These are phyloP conservation scores for Dysidea cf. avara DNA, from an alignment of 37 sponge, comb jelly and placozoan genomes.

Conservation along the genomic window DNA sequence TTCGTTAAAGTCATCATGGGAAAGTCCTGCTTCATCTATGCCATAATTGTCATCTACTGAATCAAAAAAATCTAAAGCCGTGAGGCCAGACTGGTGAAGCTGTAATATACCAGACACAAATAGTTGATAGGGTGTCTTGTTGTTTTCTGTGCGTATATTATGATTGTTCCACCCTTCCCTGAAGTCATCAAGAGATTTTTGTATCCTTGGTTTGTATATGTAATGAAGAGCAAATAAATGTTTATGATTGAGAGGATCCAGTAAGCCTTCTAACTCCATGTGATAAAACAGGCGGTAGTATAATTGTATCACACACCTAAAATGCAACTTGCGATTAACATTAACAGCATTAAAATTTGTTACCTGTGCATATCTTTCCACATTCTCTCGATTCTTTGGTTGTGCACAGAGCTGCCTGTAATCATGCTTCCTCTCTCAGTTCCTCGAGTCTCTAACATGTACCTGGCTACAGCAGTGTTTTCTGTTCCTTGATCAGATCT, in stretches of 20 bases:
- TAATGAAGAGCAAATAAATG: slow-evolving; percentile 55
- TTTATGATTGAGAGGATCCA: slow-evolving; percentile 29
- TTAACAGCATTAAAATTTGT: too few relatives aligned
- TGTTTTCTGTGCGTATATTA: slow-evolving; percentile 29
- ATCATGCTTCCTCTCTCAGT: slow-evolving; percentile 16
- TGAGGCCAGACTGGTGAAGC: slow-evolving; percentile 21
- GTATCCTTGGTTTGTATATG: slow-evolving; percentile 51
- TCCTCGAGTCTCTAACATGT: slow-evolving; percentile 53
- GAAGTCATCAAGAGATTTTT: slow-evolving; percentile 16
- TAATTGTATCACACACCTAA: slow-evolving; percentile 10
- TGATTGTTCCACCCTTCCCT: slow-evolving; percentile 43
- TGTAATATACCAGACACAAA: slow-evolving; percentile 15
- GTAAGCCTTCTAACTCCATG: slow-evolving; percentile 21
- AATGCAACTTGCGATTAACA: neutral
- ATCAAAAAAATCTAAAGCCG: slow-evolving; percentile 34
- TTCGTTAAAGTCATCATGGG: too few relatives aligned
- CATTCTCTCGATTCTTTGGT: slow-evolving; percentile 21
- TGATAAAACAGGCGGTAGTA: slow-evolving; percentile 45
- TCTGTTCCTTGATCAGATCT: slow-evolving; percentile 52
- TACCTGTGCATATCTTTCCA: slow-evolving; percentile 10
- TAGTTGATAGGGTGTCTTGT: slow-evolving; percentile 35
- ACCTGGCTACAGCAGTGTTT: slow-evolving; percentile 34
- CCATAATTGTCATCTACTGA: slow-evolving; percentile 25
- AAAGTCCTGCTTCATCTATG: neutral
- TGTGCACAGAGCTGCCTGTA: slow-evolving; percentile 20